A percentile compares a stretch with the other conserved stretches of the same genome.
Evolutionary conservation across 1,140 invertebrate genomes (phyloP).

Genomic region (Rhynchophorus ferrugineus): DNA sequence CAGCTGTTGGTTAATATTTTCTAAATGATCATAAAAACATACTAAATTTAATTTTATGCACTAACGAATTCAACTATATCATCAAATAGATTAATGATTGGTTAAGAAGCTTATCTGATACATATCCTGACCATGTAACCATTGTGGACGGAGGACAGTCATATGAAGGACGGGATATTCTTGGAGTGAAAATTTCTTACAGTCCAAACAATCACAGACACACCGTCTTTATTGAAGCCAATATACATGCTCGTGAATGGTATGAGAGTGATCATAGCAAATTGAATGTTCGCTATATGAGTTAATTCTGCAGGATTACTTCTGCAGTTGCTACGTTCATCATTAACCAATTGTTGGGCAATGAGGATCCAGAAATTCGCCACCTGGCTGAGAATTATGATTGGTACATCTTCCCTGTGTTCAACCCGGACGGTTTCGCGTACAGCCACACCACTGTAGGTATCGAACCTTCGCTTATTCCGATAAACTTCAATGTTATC

Average conservation of each 20-base stretch:
- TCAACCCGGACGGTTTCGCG: conserved; percentile 75
- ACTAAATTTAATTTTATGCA: background rate
- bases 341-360: conserved; percentile 53
- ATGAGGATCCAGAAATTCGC: conserved; percentile 42
- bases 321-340: conserved; percentile 63
- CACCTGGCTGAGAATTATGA: conserved; percentile 51
- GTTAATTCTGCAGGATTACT: conserved; percentile 46
- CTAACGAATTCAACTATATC: background rate
- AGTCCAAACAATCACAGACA: conserved; percentile 35
- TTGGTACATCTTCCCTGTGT: conserved; percentile 62
- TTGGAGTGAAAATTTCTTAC: conserved; percentile 51
- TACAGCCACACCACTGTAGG: conserved; percentile 56
- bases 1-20: too few relatives aligned
- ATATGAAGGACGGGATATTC: conserved; percentile 53
- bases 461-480: background rate
- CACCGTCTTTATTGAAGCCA: conserved; percentile 43
- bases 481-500: background rate
- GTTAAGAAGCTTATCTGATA: conserved; percentile 41
- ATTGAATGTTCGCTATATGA: background rate
- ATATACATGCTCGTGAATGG: conserved; percentile 42
- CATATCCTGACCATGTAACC: conserved; percentile 45
- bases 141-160: conserved; percentile 48
- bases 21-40: background rate
- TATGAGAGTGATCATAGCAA: too few relatives aligned
- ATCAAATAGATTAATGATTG: conserved; percentile 41